Base-by-base conservation (phyloP, 2,113 vertebrate genomes). In the Acanthisitta chloris region DNA sequence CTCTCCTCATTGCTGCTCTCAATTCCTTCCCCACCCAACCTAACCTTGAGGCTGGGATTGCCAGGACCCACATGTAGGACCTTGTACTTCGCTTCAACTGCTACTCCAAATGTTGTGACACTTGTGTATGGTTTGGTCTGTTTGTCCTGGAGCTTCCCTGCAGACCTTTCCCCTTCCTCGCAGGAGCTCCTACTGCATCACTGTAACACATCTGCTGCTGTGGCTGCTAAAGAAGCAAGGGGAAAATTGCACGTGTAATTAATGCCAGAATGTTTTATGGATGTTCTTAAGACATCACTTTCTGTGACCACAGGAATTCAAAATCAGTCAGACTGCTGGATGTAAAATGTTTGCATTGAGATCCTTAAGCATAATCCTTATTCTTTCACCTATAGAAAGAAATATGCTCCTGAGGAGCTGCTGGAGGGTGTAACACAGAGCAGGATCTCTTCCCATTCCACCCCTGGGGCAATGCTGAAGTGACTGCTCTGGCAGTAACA, bases 161-260 rank as follows among this genome's bases (percentile, higher is more conserved):
- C 38, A 24, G 38, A 46, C 25, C 43, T 62, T 45, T 28, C 17
- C 13, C 49, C 45, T 57, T 54, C 54, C 40, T 38, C 33, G 16
- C 45, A 55, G 59, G 16, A 78, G 29, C 31, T 16, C 2, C 1
- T 19, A 12, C 28, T 29, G 25, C 6, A 1, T 19, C 0, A 0
- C 78, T 55, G 46, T 29, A 59, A 66, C 70, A 18, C 29, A 21
- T 62, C 2, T 1, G 24, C 69, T 58, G 25, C 55, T 66, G 64
- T n/a, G n/a, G n/a, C 72, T 6, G 31, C 21, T 52, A 2, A 36
- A 48, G 61, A 23, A 34, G 26, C 1, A 3, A 69, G 33, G 45
- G 54, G 7, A 28, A 88, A 86, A 45, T 4, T 57, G 55, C 43
- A 51, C 28, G 2, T 36, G 34, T 25, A 29, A 40, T 49, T 81